Percentiles rank a stretch among this genome's conserved stretches.
Conservation (phyloP, 2,888 invertebrate genomes). For the Drosophila mercatorum region DNA sequence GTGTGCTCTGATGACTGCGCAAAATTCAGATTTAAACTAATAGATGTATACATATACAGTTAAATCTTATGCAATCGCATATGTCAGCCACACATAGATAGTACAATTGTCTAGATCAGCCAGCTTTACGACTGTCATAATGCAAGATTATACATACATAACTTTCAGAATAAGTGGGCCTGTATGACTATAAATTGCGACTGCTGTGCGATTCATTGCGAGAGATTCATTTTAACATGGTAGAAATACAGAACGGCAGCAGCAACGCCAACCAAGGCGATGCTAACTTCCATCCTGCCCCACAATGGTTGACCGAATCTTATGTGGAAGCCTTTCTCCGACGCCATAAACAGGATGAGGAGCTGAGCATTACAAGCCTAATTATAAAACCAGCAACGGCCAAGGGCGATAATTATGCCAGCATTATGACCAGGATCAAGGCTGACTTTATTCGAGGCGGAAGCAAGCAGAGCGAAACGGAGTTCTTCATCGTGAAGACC, state of each 20-base stretch:
- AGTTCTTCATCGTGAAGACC: conserved; percentile 72
- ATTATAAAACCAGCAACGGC: conserved; percentile 65
- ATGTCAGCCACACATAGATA: conserved; percentile 20
- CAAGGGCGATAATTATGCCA: conserved; percentile 80
- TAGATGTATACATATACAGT: not conserved
- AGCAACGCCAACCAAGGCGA: conserved; percentile 20
- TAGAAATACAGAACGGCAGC: conserved; percentile 32
- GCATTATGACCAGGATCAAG: conserved; percentile 71
- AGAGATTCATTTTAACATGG: conserved; percentile 52
- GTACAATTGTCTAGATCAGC: conserved; percentile 31
- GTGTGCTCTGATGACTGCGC: conserved; percentile 27
- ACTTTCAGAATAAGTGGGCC: not conserved
- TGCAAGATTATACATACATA: conserved; percentile 6
- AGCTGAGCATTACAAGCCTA: conserved; percentile 56
- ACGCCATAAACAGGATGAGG: conserved; percentile 59
- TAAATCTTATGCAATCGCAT: not conserved
- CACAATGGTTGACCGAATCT: conserved; percentile 70
- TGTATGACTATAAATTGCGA: conserved; percentile 46
- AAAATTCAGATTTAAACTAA: not conserved
- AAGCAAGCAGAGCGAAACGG: conserved; percentile 33
- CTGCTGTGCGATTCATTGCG: not conserved
- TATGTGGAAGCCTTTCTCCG: conserved; percentile 72
- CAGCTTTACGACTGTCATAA: conserved; percentile 20
- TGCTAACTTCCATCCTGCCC: conserved; percentile 51
- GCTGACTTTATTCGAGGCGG: conserved; percentile 43